These are phyloP conservation scores for Hepsetus odoe DNA, from an alignment of 2,113 vertebrate species.

Conservation along the genomic window DNA sequence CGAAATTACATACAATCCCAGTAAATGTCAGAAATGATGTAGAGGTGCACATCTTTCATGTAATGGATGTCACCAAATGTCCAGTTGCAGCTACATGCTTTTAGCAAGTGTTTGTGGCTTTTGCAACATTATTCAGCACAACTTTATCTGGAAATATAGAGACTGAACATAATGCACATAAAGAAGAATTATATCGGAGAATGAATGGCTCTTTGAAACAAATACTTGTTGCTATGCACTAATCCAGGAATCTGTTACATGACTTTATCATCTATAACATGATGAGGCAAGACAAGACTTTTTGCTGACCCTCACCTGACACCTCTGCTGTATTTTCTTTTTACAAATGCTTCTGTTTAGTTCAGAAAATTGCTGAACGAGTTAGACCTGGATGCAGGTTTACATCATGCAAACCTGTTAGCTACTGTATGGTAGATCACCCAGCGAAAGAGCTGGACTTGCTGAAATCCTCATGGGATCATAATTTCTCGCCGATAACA, in stretches of 20 bases:
- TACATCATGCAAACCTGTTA: constrained; percentile 3
- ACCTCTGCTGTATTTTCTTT: constrained; percentile 1
- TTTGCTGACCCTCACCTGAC: background rate
- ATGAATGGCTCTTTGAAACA: too few species aligned
- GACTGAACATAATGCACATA: background rate
- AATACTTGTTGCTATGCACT: too few species aligned
- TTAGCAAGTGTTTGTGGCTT: constrained; percentile 24
- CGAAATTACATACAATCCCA: constrained; percentile 24
- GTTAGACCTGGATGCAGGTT: background rate
- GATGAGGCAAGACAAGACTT: too few species aligned
- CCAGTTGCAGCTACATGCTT: constrained; percentile 9
- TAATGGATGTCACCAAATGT: background rate
- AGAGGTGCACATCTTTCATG: background rate
- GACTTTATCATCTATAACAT: too few species aligned
- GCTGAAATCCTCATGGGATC: background rate
- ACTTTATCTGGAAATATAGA: background rate
- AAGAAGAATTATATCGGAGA: background rate
- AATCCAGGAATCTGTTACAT: too few species aligned
- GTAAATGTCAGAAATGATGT: background rate
- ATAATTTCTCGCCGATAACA: background rate
- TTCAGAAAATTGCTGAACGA: background rate
- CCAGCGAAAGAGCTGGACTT: background rate
- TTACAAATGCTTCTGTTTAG: background rate
- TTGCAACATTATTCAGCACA: background rate
- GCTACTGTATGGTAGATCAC: background rate